These are phyloP conservation scores for Stenopsyche tienmushanensis DNA, from an alignment of 1,140 invertebrate genomes.

Conservation along the genomic window DNA sequence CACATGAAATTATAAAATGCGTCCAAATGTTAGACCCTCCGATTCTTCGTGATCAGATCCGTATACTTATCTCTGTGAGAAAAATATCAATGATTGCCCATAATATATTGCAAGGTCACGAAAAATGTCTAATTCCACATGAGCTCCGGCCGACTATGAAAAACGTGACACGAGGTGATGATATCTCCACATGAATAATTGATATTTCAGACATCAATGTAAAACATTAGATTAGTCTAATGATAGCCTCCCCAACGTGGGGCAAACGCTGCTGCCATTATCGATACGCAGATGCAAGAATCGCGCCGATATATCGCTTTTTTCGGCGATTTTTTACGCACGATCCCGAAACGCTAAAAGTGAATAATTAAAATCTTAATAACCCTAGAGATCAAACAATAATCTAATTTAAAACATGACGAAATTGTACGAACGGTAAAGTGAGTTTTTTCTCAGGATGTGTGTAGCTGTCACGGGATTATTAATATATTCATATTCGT, in stretches of 20 bases:
- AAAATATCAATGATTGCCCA: too few species aligned
- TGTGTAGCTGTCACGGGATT: slow-evolving; percentile 8
- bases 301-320: neutral
- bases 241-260: slow-evolving; percentile 1
- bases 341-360: neutral
- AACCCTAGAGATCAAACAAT: too few species aligned
- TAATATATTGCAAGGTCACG: neutral
- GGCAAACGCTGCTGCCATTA: too few species aligned
- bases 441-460: neutral
- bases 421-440: neutral
- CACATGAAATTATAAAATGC: too few species aligned
- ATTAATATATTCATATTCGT: slow-evolving; percentile 22
- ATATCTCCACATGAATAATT: slow-evolving; percentile 7
- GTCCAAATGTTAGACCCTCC: too few species aligned
- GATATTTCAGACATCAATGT: neutral
- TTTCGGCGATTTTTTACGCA: neutral
- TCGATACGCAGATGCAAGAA: too few species aligned
- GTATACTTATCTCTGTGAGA: too few species aligned
- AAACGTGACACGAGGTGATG: slow-evolving; percentile 4
- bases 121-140: too few species aligned
- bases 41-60: too few species aligned
- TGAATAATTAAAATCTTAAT: too few species aligned
- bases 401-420: neutral
- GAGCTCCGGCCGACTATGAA: too few species aligned
- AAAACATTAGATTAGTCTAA: slow-evolving; percentile 6